Percentiles rank a stretch among this genome's conserved stretches.
Evolutionary conservation across 2,888 invertebrate species (phyloP).

Genomic region (Hypsopygia costalis): DNA sequence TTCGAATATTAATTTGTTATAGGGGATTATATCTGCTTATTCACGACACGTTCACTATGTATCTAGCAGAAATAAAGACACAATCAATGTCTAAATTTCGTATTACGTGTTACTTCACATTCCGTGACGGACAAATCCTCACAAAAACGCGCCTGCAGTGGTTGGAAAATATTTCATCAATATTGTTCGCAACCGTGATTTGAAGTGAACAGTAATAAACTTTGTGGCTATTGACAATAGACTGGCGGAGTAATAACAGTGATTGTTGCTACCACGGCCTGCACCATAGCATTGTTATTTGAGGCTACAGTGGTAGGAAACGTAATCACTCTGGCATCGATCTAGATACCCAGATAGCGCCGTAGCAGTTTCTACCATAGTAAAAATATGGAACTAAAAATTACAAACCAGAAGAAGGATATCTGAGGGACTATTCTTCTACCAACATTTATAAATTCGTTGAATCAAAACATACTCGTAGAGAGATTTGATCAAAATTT

Average conservation of each 20-base stretch:
- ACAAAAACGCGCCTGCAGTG: background rate
- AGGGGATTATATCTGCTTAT: no score
- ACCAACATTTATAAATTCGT: no score
- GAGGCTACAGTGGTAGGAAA: slow-evolving; percentile 28
- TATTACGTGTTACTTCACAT: background rate
- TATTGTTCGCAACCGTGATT: background rate
- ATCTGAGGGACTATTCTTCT: no score
- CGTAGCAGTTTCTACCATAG: no score
- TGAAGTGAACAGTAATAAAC: background rate
- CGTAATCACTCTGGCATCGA: slow-evolving; percentile 49
- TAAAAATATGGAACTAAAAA: no score
- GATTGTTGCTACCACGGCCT: slow-evolving; percentile 47
- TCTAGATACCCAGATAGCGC: slow-evolving; percentile 63
- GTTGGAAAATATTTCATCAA: background rate
- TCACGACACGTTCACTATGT: background rate
- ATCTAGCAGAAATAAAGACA: background rate
- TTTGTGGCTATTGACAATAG: background rate
- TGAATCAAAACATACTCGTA: no score
- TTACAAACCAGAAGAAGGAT: no score
- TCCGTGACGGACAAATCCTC: background rate
- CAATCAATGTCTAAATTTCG: background rate
- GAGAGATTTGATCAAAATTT: no score
- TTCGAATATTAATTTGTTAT: no score
- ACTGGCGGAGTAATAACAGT: background rate
- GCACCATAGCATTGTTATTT: slow-evolving; percentile 38